These are phyloP conservation scores for Drosophila miranda DNA, from an alignment of 1,140 invertebrate genomes.

Conservation along the genomic window DNA sequence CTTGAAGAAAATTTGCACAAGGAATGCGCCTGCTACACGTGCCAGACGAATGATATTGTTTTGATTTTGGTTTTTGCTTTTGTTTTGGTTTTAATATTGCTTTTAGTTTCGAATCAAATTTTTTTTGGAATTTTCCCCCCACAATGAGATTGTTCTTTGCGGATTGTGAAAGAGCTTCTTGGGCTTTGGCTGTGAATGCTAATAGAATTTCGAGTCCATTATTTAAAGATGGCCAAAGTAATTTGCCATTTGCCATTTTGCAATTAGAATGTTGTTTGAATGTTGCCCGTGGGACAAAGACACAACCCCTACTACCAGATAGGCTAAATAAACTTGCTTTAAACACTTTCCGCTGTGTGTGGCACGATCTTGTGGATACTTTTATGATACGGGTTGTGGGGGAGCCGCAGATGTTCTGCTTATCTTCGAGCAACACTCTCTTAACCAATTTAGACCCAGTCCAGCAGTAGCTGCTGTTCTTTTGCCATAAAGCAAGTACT, in stretches of 20 bases:
- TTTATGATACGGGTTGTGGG: conserved; percentile 16
- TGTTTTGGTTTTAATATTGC: conserved; percentile 28
- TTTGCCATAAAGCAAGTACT: conserved; percentile 42
- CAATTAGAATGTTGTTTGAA: conserved; percentile 38
- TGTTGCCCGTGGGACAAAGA: conserved; percentile 16
- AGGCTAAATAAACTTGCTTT: conserved; percentile 2
- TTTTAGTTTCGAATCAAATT: conserved; percentile 58
- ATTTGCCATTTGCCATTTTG: conserved; percentile 13
- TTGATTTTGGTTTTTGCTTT: conserved; percentile 21
- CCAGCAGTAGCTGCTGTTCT: conserved; percentile 12
- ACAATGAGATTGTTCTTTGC: conserved; percentile 9
- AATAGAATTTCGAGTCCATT: neutral
- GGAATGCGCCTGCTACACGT: conserved; percentile 22
- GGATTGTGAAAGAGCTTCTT: conserved; percentile 30
- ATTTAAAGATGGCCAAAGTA: neutral
- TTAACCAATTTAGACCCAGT: conserved; percentile 15
- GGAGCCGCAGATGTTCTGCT: conserved; percentile 32
- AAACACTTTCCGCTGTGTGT: conserved; percentile 21
- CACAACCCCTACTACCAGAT: neutral
- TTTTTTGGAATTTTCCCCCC: conserved; percentile 17
- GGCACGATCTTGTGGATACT: conserved; percentile 3
- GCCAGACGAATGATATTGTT: conserved; percentile 30
- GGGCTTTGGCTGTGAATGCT: conserved; percentile 15
- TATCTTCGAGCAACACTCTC: conserved; percentile 20
- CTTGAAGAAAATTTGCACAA: conserved; percentile 28